These are phyloP conservation scores for Phyllotis vaccarum DNA, from an alignment of 2,797 vertebrate species.

Conservation along the genomic window DNA sequence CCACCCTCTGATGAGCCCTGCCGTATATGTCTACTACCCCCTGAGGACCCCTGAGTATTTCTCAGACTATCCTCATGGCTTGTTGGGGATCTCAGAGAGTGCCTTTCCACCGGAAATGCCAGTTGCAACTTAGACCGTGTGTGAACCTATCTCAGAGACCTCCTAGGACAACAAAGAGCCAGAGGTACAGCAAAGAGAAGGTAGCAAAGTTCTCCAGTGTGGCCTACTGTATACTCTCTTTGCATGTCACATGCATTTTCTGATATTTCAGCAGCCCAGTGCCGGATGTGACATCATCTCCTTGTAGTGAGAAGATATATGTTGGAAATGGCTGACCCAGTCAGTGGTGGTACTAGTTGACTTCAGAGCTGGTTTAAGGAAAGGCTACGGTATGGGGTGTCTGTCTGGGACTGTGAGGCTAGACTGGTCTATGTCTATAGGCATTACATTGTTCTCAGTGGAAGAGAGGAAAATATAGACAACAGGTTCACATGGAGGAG, in stretches of 20 bases:
- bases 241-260: not conserved
- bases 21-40: not conserved
- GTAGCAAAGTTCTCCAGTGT: not conserved
- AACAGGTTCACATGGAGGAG: not conserved
- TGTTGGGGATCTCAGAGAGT: not conserved
- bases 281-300: not conserved
- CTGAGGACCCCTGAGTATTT: rapidly evolving
- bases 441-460: not conserved
- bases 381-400: not conserved
- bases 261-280: not conserved
- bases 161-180: not conserved
- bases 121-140: not conserved
- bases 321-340: not conserved
- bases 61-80: not conserved
- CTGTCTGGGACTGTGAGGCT: not conserved
- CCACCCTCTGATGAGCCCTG: not conserved
- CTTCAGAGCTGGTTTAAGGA: not conserved
- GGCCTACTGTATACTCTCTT: not conserved
- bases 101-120: not conserved
- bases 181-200: not conserved
- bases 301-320: not conserved
- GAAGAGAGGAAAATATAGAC: not conserved
- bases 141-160: not conserved
- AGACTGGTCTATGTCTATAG: not conserved
- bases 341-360: not conserved